Evolutionary conservation across 35 echinoderm and acorn worm species (phyloP).

Genomic region (Hemicentrotus pulcherrimus): DNA sequence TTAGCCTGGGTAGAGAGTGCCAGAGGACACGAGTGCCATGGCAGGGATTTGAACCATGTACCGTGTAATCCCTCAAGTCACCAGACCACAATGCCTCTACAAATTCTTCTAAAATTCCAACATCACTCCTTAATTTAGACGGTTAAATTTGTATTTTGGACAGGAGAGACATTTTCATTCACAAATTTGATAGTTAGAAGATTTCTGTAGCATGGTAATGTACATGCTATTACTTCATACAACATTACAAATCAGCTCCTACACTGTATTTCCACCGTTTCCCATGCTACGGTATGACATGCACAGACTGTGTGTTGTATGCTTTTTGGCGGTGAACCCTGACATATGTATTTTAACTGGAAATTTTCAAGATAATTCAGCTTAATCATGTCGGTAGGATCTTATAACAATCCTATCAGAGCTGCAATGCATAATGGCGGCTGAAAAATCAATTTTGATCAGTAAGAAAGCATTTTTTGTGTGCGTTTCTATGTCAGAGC

Average conservation of each 20-base stretch:
- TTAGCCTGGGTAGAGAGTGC: too few species aligned
- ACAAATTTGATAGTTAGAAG: neutral
- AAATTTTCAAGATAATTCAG: neutral
- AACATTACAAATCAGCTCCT: neutral
- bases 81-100: neutral
- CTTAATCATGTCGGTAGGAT: slow-evolving; percentile 1
- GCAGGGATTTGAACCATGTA: too few species aligned
- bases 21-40: too few species aligned
- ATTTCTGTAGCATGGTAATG: neutral
- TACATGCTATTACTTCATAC: neutral
- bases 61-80: too few species aligned
- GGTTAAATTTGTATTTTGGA: neutral
- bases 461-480: neutral
- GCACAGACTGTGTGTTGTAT: neutral
- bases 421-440: neutral
- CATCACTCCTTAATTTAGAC: neutral
- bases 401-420: neutral
- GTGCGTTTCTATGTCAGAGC: neutral
- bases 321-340: neutral
- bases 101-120: neutral
- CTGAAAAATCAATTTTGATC: slow-evolving; percentile 19
- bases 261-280: neutral
- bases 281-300: neutral
- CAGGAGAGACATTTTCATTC: neutral
- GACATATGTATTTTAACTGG: neutral